These are phyloP conservation scores for Harpalus rubripes DNA, from an alignment of 2,888 invertebrate species.

Conservation along the genomic window DNA sequence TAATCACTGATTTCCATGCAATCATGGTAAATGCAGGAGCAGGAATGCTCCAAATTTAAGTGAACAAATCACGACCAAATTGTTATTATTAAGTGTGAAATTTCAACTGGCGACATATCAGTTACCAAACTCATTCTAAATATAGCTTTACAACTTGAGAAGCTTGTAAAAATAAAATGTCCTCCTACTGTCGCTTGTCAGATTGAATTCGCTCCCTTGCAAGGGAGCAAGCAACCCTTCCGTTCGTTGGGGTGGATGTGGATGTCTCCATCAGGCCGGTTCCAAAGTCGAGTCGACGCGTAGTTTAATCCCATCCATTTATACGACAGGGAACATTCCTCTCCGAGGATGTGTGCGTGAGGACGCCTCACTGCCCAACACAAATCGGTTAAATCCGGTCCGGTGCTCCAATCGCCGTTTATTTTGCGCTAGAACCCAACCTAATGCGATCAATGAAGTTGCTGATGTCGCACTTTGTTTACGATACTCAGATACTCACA, in stretches of 20 bases:
- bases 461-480: conserved; percentile 38
- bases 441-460: conserved; percentile 57
- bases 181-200: neutral
- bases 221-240: conserved; percentile 16
- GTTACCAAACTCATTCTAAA: no score
- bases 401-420: conserved; percentile 49
- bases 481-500: conserved; percentile 9
- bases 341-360: conserved; percentile 17
- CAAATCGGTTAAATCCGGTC: conserved; percentile 56
- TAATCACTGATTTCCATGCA: no score
- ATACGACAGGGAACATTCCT: conserved; percentile 50
- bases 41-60: no score
- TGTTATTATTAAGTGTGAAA: no score
- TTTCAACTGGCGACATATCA: no score
- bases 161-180: neutral
- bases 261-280: conserved; percentile 58
- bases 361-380: conserved; percentile 54
- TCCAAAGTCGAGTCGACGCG: conserved; percentile 53
- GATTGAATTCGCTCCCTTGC: conserved; percentile 27
- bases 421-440: conserved; percentile 44
- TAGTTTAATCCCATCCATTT: conserved; percentile 61
- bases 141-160: neutral
- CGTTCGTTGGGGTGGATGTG: conserved; percentile 11
- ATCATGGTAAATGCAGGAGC: no score
- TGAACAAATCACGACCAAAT: no score